These are phyloP conservation scores for Xerus inauris DNA, from an alignment of 2,113 vertebrate genomes.

Conservation along the genomic window DNA sequence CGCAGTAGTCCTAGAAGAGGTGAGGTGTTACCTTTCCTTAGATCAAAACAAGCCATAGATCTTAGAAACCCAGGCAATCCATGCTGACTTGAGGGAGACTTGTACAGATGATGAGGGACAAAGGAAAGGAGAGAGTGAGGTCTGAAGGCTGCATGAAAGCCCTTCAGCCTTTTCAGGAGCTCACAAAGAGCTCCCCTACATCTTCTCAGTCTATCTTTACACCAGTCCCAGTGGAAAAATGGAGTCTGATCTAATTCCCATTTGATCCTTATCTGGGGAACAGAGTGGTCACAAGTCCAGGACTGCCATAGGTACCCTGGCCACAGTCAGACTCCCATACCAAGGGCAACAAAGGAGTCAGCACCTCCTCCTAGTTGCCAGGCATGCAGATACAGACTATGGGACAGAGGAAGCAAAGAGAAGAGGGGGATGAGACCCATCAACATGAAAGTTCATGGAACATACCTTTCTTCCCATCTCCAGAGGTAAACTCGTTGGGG, in stretches of 20 bases:
- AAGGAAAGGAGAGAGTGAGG: background rate
- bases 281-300: background rate
- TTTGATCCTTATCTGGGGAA: background rate
- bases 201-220: background rate
- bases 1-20: background rate
- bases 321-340: background rate
- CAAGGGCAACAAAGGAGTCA: background rate
- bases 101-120: background rate
- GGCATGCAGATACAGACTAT: background rate
- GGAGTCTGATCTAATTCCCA: too few relatives aligned
- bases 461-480: constrained; percentile 94
- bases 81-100: background rate
- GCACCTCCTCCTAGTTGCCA: background rate
- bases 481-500: constrained; percentile 96
- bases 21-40: background rate
- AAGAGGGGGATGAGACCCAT: background rate
- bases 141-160: background rate
- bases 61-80: background rate
- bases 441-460: background rate
- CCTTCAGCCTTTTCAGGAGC: background rate
- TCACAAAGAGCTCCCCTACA: background rate
- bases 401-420: background rate
- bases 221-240: fast-evolving
- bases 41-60: background rate
- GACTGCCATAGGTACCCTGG: background rate